A percentile compares a stretch with the other conserved stretches of the same genome.
Conservation (phyloP, 1,140 invertebrate species). For the Thrips palmi region DNA sequence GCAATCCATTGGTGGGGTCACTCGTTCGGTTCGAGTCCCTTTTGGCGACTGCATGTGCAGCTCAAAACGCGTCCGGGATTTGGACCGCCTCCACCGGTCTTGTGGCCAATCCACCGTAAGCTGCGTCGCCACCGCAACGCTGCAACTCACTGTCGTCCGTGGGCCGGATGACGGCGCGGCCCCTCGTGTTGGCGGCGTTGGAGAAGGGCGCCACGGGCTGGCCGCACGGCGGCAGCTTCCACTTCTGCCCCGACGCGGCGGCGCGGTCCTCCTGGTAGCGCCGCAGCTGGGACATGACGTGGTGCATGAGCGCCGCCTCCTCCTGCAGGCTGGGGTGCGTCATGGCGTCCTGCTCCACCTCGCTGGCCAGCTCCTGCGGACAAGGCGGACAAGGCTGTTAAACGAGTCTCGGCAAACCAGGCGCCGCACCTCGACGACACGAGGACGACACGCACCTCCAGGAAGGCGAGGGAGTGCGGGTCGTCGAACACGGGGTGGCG, state of each 20-base stretch:
- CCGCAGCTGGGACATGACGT: conserved; percentile 38
- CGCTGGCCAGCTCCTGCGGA: conserved; percentile 42
- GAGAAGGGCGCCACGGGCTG: conserved; percentile 45
- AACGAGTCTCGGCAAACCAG: conserved; percentile 3
- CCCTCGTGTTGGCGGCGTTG: conserved; percentile 27
- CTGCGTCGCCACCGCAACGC: too few species aligned
- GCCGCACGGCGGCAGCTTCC: conserved; percentile 46
- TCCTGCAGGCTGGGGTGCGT: conserved; percentile 33
- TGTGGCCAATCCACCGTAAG: too few species aligned
- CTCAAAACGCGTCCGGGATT: too few species aligned
- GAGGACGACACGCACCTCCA: conserved; percentile 34
- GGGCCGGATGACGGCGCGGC: conserved; percentile 35
- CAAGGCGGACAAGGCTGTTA: conserved; percentile 1
- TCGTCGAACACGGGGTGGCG: conserved; percentile 59
- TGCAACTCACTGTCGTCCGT: conserved; percentile 43
- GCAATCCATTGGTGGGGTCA: too few species aligned
- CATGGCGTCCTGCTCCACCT: conserved; percentile 41
- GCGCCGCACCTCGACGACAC: not conserved
- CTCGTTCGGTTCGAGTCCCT: too few species aligned
- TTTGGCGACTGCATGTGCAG: too few species aligned
- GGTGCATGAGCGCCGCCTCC: conserved; percentile 43
- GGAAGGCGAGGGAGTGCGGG: conserved; percentile 43
- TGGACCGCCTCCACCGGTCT: too few species aligned
- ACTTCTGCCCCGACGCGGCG: conserved; percentile 38
- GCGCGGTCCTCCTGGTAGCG: conserved; percentile 35